Base-by-base conservation (phyloP, 2,113 vertebrate genomes). In the Microtus richardsoni region DNA sequence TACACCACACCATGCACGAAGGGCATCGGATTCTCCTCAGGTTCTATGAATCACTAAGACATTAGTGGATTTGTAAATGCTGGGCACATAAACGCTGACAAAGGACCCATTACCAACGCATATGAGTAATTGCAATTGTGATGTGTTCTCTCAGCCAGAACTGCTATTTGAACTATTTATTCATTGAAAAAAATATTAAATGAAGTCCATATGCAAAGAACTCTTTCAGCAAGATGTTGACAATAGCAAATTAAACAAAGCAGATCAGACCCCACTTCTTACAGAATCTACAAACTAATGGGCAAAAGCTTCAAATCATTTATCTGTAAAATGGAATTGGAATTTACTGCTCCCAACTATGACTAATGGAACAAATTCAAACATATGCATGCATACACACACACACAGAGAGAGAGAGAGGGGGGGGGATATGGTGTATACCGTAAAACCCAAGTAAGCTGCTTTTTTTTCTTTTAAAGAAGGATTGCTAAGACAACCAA, bases 141-240 rank as follows among this genome's bases (percentile, higher is more conserved):
- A 84, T 85, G 66, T 87, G 10, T 89, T 96, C 71, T 80, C 41
- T 92, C 60, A 78, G n/a, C 52, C 83, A 68, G 83, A 94, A 94
- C 73, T 91, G 39, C n/a, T 94, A 16, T 91, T 93, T 89, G 60
- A 93, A 71, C 58, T 17, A 75, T 83, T 96, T 60, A 87, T 64
- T 84, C 39, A 88, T 60, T 95, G 66, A 93, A 94, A 89, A 82
- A 82, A 58, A 75, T 54, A 66, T 71, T 83, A 68, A 91, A 85
- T 64, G 39, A 88, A 17, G 16, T 88, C 36, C 47, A 7, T 86
- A 30, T 75, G 54, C 83, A 88, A 80, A 90, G n/a, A 19, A 71
- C 64, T 79, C 30, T 87, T 87, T 30, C 16, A 93, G 16, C n/a
- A 75, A 58, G 47, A 36, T 92, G 36, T 68, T 94, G 77, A 41